Percentiles rank a stretch among this genome's conserved stretches.
Conservation (phyloP, 2,888 invertebrate species). For the Muscina levida region DNA sequence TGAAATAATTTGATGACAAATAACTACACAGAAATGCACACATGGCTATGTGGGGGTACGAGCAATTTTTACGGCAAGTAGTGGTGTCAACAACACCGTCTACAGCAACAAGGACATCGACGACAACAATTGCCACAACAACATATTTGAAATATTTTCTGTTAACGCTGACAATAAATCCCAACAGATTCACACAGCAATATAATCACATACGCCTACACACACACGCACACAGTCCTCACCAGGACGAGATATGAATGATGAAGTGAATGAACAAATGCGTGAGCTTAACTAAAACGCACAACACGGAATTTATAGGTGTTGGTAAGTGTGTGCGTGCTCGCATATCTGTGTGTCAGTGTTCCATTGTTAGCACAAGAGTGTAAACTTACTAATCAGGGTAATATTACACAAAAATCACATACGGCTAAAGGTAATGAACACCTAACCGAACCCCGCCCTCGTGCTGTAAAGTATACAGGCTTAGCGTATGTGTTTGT, state of each 20-base stretch:
- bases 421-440: background rate
- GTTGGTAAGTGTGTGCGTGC: conserved; percentile 4
- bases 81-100: conserved; percentile 21
- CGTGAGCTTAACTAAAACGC: conserved; percentile 26
- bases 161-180: conserved; percentile 46
- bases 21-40: conserved; percentile 14
- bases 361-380: background rate
- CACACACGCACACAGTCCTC: background rate
- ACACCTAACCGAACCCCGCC: too few relatives aligned
- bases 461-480: too few relatives aligned
- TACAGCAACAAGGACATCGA: background rate
- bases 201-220: background rate
- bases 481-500: background rate
- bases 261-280: conserved; percentile 18
- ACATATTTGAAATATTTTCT: conserved; percentile 45
- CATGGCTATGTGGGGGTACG: background rate
- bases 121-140: background rate
- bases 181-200: conserved; percentile 21
- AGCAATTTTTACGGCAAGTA: background rate
- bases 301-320: conserved; percentile 33
- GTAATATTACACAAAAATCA: conserved; percentile 39
- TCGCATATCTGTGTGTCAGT: conserved; percentile 2
- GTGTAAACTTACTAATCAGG: conserved; percentile 38
- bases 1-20: conserved; percentile 55
- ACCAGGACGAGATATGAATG: conserved; percentile 31